Evolutionary conservation across 1,140 invertebrate genomes (phyloP).

Genomic region (Ylistrum balloti): DNA sequence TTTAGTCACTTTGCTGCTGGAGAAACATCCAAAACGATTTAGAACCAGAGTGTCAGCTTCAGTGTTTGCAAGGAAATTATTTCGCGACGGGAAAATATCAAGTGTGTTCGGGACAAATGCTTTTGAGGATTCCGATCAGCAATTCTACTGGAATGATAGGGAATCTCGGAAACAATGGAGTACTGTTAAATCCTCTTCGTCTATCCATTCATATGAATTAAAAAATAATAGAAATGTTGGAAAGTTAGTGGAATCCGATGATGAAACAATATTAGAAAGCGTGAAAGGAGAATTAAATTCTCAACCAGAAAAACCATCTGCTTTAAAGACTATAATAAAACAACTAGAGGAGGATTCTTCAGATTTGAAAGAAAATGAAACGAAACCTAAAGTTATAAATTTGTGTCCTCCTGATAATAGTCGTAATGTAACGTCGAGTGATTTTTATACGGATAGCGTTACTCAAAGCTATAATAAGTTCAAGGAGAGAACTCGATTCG

Average conservation of each 20-base stretch:
- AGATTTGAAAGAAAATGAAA: conserved; percentile 44
- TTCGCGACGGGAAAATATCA: conserved; percentile 73
- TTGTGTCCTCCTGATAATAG: conserved; percentile 47
- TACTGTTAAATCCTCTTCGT: conserved; percentile 68
- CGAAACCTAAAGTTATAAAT: conserved; percentile 36
- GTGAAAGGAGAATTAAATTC: conserved; percentile 33
- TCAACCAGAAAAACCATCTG: conserved; percentile 49
- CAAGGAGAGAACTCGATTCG: conserved; percentile 59
- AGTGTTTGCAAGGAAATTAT: conserved; percentile 73
- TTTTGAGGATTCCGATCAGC: conserved; percentile 78
- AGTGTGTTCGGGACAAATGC: conserved; percentile 71
- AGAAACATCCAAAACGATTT: conserved; percentile 70
- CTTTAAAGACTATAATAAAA: conserved; percentile 59
- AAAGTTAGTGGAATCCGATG: conserved; percentile 12
- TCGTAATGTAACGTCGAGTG: conserved; percentile 69
- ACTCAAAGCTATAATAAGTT: conserved; percentile 64
- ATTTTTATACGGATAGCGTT: conserved; percentile 71
- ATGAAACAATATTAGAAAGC: conserved; percentile 45
- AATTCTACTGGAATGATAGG: conserved; percentile 77
- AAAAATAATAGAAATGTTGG: background rate
- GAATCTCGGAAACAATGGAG: conserved; percentile 51
- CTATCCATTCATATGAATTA: background rate
- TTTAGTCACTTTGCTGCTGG: conserved; percentile 73
- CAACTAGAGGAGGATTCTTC: conserved; percentile 61
- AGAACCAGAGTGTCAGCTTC: conserved; percentile 70